Conservation (phyloP, 2,113 vertebrate genomes). For the Speoplatyrhinus poulsoni region DNA sequence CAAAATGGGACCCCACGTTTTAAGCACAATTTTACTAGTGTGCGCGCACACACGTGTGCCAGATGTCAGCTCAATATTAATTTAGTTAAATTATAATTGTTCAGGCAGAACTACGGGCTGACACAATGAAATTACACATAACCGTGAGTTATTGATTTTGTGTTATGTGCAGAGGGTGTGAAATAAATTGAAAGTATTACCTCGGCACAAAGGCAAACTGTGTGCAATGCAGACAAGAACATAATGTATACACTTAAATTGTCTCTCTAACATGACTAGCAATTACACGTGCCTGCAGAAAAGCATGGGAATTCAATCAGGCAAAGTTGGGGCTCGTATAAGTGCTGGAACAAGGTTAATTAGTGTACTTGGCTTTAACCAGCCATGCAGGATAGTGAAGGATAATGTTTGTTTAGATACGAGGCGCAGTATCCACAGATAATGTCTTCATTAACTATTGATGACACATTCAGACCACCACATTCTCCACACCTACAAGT, state of each 20-base stretch:
- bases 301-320: slow-evolving; percentile 61
- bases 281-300: slow-evolving; percentile 61
- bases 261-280: slow-evolving; percentile 58
- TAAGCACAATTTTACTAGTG: not conserved
- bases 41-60: slow-evolving; percentile 19
- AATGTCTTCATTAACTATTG: slow-evolving; percentile 74
- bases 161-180: slow-evolving; percentile 69
- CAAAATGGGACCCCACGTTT: not conserved
- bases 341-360: slow-evolving; percentile 60
- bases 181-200: slow-evolving; percentile 70
- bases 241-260: slow-evolving; percentile 57
- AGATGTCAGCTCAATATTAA: slow-evolving; percentile 67
- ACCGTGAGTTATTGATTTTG: slow-evolving; percentile 67
- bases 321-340: slow-evolving; percentile 51
- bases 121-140: slow-evolving; percentile 68
- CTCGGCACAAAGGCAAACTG: slow-evolving; percentile 24
- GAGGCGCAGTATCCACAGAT: slow-evolving; percentile 53
- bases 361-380: slow-evolving; percentile 62
- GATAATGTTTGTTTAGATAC: slow-evolving; percentile 71
- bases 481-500: slow-evolving; percentile 28
- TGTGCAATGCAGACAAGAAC: slow-evolving; percentile 48
- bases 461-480: slow-evolving; percentile 38
- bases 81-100: slow-evolving; percentile 70
- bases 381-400: slow-evolving; percentile 62
- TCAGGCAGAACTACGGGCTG: slow-evolving; percentile 61